These are phyloP conservation scores for Ptilorrhoa leucosticta DNA, from an alignment of 2,113 vertebrate species.

Conservation along the genomic window DNA sequence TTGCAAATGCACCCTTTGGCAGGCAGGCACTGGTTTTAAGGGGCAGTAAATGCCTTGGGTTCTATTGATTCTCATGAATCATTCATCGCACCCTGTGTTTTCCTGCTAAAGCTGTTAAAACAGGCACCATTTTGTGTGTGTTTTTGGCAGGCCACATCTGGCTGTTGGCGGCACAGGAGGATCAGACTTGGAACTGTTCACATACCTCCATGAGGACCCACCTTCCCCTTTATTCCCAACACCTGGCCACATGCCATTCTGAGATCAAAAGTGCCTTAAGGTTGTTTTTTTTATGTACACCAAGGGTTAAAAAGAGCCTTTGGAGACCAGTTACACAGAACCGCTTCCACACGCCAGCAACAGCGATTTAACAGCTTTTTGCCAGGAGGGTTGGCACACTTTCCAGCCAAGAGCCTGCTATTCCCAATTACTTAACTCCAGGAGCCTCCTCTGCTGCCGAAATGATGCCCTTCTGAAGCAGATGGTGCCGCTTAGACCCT, in stretches of 20 bases:
- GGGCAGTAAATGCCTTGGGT: not conserved
- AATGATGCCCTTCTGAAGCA: not conserved
- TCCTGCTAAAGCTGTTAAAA: constrained; percentile 10
- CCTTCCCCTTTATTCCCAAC: not conserved
- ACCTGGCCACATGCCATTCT: not conserved
- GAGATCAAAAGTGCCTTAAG: not conserved
- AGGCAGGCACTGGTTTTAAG: not conserved
- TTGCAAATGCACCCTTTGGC: not conserved
- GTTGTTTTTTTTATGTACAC: not conserved
- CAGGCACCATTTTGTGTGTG: not conserved
- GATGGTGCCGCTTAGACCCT: not conserved
- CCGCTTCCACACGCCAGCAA: not conserved
- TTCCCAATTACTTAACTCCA: constrained; percentile 58
- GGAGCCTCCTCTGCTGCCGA: constrained; percentile 5
- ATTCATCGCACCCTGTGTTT: not conserved
- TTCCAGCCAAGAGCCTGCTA: constrained; percentile 46
- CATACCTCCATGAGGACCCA: not conserved
- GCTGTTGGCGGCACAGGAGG: not conserved
- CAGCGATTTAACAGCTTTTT: constrained; percentile 22
- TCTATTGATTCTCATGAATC: not conserved
- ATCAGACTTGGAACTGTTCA: not conserved
- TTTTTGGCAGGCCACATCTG: not conserved
- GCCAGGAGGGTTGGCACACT: constrained; percentile 46
- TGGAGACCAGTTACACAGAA: not conserved
- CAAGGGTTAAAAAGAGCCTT: constrained; percentile 17